A percentile compares a stretch with the other conserved stretches of the same genome.
Conservation (phyloP, 2,797 vertebrate species). For the Anolis apletophallus region DNA sequence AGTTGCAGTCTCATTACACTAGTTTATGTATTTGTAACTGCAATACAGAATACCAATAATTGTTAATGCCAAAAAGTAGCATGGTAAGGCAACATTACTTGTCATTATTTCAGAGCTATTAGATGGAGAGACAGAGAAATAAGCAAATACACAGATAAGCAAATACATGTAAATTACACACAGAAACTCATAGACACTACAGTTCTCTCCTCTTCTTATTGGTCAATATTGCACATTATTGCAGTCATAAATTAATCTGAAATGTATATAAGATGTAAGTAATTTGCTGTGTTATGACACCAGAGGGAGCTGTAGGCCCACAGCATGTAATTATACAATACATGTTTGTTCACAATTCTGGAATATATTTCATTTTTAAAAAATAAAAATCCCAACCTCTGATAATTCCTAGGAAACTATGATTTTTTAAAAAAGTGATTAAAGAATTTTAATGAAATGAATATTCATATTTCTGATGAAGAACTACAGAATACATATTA, state of each 20-base stretch:
- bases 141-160: too few species aligned
- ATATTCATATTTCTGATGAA: not conserved
- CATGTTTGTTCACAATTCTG: not conserved
- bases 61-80: too few species aligned
- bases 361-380: not conserved
- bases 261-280: not conserved
- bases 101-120: too few species aligned
- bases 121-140: too few species aligned
- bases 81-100: too few species aligned
- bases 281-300: constrained; percentile 21
- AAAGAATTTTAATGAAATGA: not conserved
- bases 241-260: not conserved
- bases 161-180: not conserved
- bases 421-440: not conserved
- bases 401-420: not conserved
- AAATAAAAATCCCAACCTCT: not conserved
- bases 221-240: not conserved
- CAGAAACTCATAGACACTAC: not conserved
- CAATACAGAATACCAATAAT: too few species aligned
- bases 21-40: too few species aligned
- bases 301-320: constrained; percentile 67
- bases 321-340: constrained; percentile 23
- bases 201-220: not conserved
- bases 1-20: too few species aligned
- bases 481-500: not conserved